Evolutionary conservation across 1,140 invertebrate genomes (phyloP).

Genomic region (Mylabris phalerata): DNA sequence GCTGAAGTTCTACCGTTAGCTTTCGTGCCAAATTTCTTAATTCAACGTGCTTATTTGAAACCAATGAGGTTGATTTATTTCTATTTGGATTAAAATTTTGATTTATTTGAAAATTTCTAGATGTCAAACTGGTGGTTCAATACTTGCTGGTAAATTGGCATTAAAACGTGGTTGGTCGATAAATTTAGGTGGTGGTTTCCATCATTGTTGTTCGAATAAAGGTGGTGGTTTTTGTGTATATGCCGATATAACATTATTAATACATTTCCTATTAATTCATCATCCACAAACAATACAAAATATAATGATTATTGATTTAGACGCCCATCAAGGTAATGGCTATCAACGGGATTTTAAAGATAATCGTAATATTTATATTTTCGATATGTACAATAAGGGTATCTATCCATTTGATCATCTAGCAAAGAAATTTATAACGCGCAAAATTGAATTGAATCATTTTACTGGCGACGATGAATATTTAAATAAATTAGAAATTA

Average conservation of each 20-base stretch:
- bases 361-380: constrained; percentile 68
- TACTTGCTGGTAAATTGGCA: constrained; percentile 73
- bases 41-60: constrained; percentile 68
- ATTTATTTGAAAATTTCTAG: constrained; percentile 42
- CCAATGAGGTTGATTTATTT: constrained; percentile 56
- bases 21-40: constrained; percentile 68
- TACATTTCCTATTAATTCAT: constrained; percentile 59
- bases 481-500: constrained; percentile 56
- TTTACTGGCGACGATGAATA: constrained; percentile 66
- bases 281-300: constrained; percentile 50
- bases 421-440: constrained; percentile 69
- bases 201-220: constrained; percentile 65
- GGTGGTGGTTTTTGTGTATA: constrained; percentile 86
- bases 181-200: constrained; percentile 85
- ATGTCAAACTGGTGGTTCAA: constrained; percentile 75
- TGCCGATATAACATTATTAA: constrained; percentile 76
- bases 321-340: constrained; percentile 87
- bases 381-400: constrained; percentile 78
- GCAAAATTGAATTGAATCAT: constrained; percentile 60
- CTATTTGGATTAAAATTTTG: constrained; percentile 1
- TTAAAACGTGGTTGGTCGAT: constrained; percentile 78
- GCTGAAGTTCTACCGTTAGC: constrained; percentile 68
- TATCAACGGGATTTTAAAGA: constrained; percentile 74
- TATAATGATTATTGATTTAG: constrained; percentile 82
- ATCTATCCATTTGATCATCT: constrained; percentile 74